A percentile compares a stretch with the other conserved stretches of the same genome.
phyloP scores from a whole-genome alignment of 1,140 invertebrate species.

The Streblospio benedicti region DNA sequence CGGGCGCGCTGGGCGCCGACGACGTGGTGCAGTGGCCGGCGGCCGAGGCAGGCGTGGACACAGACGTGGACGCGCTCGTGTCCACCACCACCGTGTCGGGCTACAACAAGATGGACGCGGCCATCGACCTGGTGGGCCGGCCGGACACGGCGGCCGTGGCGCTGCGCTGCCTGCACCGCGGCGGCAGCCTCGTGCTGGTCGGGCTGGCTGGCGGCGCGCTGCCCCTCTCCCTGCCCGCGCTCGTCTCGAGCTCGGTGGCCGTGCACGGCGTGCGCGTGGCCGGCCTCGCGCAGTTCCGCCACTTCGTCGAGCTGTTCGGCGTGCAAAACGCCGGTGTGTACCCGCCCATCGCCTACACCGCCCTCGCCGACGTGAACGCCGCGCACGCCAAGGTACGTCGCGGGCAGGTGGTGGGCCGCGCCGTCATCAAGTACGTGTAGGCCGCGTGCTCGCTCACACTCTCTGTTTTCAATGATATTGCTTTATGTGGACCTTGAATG shows the following conservation, averaged over 20 bases:
- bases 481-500: too few species aligned
- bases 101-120: conserved; percentile 18
- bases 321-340: background rate
- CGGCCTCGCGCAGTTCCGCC: background rate
- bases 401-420: background rate
- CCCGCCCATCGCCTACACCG: background rate
- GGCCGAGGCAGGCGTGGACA: too few species aligned
- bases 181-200: conserved; percentile 1
- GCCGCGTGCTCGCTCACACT: too few species aligned
- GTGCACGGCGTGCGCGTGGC: background rate
- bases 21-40: conserved; percentile 9
- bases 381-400: background rate
- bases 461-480: too few species aligned
- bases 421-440: conserved; percentile 5
- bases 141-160: conserved; percentile 3
- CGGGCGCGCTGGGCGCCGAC: conserved; percentile 8
- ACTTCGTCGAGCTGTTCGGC: conserved; percentile 8
- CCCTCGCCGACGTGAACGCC: conserved; percentile 1
- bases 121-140: conserved; percentile 11
- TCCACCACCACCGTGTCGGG: conserved; percentile 11
- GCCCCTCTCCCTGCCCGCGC: background rate
- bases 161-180: conserved; percentile 5
- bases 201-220: background rate
- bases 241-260: conserved; percentile 1
- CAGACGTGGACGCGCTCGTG: conserved; percentile 1